Evolutionary conservation across 2,113 vertebrate genomes (phyloP).

Genomic region (Stigmatopora nigra): DNA sequence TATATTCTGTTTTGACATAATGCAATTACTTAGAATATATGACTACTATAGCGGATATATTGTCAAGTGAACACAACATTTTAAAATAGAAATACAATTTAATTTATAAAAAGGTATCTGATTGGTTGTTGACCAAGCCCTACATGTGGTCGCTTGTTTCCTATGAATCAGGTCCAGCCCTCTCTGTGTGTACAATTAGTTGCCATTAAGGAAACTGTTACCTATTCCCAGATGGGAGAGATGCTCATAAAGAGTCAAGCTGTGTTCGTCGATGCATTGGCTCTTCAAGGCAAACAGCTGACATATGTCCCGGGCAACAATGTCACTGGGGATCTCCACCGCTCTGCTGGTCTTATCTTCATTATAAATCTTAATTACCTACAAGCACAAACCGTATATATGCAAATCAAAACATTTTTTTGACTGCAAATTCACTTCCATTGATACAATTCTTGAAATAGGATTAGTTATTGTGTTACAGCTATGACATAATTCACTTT

Average conservation of each 20-base stretch:
- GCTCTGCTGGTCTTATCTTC: conserved; percentile 91
- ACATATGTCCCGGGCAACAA: conserved; percentile 87
- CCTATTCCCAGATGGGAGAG: conserved; percentile 75
- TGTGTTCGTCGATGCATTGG: conserved; percentile 88
- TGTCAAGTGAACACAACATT: not conserved
- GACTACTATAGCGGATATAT: not conserved
- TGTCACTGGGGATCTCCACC: conserved; percentile 87
- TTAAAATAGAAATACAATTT: not conserved
- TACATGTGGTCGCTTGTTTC: too few relatives aligned
- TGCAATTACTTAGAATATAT: not conserved
- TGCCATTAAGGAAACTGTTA: conserved; percentile 42
- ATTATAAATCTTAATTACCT: conserved; percentile 95
- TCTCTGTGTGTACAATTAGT: not conserved
- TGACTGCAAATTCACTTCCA: not conserved
- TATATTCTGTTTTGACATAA: not conserved
- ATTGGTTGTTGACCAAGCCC: not conserved
- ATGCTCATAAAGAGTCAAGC: conserved; percentile 93
- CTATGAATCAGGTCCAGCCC: too few relatives aligned
- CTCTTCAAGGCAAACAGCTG: conserved; percentile 91
- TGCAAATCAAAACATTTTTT: not conserved
- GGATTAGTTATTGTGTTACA: not conserved
- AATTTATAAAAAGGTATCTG: too few relatives aligned
- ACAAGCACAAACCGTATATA: conserved; percentile 31
- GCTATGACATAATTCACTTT: not conserved
- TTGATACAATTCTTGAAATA: not conserved